Evolutionary conservation across 2,113 vertebrate species (phyloP), one percentile per base, ranked within the genome.

Genomic region (Parus major): DNA sequence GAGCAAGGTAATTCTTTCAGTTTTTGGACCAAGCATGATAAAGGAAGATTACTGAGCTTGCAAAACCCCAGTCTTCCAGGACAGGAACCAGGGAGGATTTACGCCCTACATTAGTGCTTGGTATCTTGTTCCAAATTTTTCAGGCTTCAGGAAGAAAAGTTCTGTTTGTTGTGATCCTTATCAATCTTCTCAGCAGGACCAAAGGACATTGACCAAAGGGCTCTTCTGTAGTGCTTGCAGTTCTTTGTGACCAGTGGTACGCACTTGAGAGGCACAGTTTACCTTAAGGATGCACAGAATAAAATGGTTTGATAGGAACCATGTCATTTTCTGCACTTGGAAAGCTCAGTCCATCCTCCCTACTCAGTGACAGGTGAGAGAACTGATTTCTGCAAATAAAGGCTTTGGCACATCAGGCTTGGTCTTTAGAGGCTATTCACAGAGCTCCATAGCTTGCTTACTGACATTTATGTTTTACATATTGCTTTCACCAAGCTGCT

Each of bases 401-500:
- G 39, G 69, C 60, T 83, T 88, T 77, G 69, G 64, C 80, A 93
- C 60, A 29, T 75, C 59, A 42, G 69, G 29, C 53, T 91, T 86
- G 60, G 47, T 91, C 89, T 95, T 93, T 82, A 85, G 61, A 79
- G 14, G 28, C 65, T 82, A 29, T 93, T 93, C 69, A 85, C 77
- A 64, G 64, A 81, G 71, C 63, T 90, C 75, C 29, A n/a, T 70
- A 70, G 63, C 64, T 53, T 89, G 79, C 60, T 84, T 39, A 47
- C 68, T 92, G 88, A 87, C 91, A 79, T 95, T 91, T 92, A 79
- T 1, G 0, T 93, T 96, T 88, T 83, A 83, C 68, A 49, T 82
- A 77, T 33, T 92, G 86, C 52, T 88, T 86, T 96, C 64, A 66
- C 80, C 64, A 52, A 72, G 33, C 68, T 8, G 2, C 41, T 91